phyloP scores from a whole-genome alignment of 2,888 invertebrate species.

The Sesamia inferens region DNA sequence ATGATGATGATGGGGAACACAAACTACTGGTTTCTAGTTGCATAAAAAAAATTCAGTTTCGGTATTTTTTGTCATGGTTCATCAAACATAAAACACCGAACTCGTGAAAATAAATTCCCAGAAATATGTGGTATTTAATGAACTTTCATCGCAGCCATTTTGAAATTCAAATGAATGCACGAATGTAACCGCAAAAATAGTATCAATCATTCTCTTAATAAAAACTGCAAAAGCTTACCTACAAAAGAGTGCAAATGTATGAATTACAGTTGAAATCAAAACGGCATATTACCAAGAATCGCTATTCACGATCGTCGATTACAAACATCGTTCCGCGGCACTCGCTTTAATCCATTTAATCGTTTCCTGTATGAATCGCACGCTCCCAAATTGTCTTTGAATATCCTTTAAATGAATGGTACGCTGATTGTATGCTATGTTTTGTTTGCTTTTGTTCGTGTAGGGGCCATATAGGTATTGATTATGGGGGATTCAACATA shows the following conservation, averaged over 20 bases:
- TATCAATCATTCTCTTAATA: not conserved
- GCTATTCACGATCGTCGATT: conserved; percentile 58
- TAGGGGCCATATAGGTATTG: conserved; percentile 17
- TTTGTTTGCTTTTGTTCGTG: conserved; percentile 45
- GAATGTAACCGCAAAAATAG: not conserved
- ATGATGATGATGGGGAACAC: too few species aligned
- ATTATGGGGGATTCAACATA: conserved; percentile 31
- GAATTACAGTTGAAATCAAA: conserved; percentile 56
- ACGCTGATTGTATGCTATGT: conserved; percentile 42
- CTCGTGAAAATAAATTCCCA: not conserved
- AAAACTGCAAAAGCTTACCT: not conserved
- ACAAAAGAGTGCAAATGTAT: conserved; percentile 33
- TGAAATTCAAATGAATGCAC: not conserved
- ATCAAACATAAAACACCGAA: not conserved
- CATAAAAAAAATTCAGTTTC: not conserved
- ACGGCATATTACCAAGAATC: conserved; percentile 54
- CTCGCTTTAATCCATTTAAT: conserved; percentile 72
- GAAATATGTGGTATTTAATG: not conserved
- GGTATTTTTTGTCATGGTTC: not conserved
- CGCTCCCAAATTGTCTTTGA: conserved; percentile 58
- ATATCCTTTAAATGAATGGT: conserved; percentile 59
- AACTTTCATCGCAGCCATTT: not conserved
- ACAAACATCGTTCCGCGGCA: conserved; percentile 65
- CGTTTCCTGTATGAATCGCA: conserved; percentile 65
- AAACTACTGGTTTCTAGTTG: too few species aligned